Conservation (phyloP, 2,113 vertebrate species). For the Hippotragus niger region DNA sequence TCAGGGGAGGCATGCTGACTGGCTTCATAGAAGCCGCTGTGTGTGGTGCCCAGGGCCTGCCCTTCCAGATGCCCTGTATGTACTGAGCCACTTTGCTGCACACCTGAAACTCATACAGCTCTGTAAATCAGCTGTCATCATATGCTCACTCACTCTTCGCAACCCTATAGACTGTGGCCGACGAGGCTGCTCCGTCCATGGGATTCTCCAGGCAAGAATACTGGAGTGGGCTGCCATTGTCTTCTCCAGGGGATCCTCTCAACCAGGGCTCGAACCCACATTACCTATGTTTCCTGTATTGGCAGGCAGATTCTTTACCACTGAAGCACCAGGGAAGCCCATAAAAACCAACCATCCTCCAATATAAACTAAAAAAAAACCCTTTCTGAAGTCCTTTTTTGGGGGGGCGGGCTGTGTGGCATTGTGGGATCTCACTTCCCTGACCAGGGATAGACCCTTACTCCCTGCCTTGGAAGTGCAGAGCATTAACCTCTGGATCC, state of each 20-base stretch:
- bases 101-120: not conserved
- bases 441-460: not conserved
- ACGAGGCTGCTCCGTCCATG: not conserved
- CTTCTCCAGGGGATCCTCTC: not conserved
- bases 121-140: not conserved
- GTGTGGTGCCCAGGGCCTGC: not conserved
- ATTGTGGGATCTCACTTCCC: not conserved
- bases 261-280: not conserved
- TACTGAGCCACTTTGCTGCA: not conserved
- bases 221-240: not conserved
- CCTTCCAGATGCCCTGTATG: not conserved
- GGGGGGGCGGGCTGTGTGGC: accelerated
- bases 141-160: not conserved
- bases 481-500: not conserved
- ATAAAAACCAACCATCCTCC: not conserved
- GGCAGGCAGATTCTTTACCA: not conserved
- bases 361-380: not conserved
- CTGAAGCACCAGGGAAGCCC: not conserved
- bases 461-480: not conserved
- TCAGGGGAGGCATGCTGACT: not conserved
- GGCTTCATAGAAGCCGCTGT: not conserved
- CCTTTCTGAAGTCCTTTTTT: not conserved
- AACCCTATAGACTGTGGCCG: not conserved
- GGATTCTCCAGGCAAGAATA: not conserved
- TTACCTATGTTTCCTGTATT: not conserved